Percentiles rank a stretch among this genome's conserved stretches.
Evolutionary conservation across 2,888 invertebrate species (phyloP).

Genomic region (Pocota personata): DNA sequence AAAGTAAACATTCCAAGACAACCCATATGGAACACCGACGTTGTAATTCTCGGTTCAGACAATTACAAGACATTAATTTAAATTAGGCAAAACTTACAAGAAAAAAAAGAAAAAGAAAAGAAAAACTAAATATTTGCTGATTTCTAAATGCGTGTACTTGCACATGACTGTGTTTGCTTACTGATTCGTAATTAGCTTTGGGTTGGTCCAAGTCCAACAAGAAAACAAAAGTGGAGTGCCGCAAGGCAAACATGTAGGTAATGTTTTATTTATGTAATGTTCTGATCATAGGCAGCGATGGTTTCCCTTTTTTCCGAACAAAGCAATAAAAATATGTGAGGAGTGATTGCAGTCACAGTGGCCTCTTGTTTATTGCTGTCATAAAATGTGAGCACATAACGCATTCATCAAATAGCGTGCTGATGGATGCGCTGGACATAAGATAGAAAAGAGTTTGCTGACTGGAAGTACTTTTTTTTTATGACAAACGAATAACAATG

Average conservation of each 20-base stretch:
- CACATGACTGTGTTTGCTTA: neutral
- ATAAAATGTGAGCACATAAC: neutral
- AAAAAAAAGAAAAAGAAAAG: neutral
- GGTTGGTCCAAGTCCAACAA: neutral
- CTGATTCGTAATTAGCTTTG: constrained; percentile 16
- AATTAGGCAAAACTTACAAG: constrained; percentile 15
- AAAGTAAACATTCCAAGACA: neutral
- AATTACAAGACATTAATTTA: constrained; percentile 9
- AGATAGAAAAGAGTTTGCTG: neutral
- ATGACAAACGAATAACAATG: constrained; percentile 12
- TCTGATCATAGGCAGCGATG: neutral
- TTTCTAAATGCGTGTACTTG: neutral
- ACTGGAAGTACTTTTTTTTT: neutral
- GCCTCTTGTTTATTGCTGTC: constrained; percentile 9
- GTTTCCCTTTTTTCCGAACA: neutral
- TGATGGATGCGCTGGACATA: neutral
- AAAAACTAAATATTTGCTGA: constrained; percentile 18
- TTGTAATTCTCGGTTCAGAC: neutral
- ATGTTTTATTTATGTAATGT: constrained; percentile 18
- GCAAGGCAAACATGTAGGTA: constrained; percentile 12
- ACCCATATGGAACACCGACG: neutral
- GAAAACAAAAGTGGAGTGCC: constrained; percentile 25
- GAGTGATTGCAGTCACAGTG: neutral
- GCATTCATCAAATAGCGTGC: neutral
- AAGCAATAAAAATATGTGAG: neutral